Evolutionary conservation across 1,140 invertebrate species (phyloP).

Genomic region (Papilio xuthus): DNA sequence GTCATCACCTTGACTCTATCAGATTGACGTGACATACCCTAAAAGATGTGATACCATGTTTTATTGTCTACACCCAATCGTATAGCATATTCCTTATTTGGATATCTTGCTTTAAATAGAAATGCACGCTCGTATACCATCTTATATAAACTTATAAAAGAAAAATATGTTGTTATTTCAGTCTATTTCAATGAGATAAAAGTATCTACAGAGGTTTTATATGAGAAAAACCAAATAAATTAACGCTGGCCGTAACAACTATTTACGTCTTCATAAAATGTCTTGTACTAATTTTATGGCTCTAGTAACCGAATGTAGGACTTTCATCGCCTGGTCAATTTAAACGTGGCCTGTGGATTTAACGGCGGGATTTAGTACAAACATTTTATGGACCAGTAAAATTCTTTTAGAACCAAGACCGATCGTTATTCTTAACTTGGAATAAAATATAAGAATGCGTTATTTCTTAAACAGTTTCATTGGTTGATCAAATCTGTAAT

Average conservation of each 20-base stretch:
- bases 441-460: constrained; percentile 51
- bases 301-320: constrained; percentile 32
- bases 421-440: constrained; percentile 67
- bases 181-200: not conserved
- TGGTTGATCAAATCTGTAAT: constrained; percentile 16
- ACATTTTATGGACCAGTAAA: constrained; percentile 72
- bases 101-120: too few species aligned
- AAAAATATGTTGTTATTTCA: not conserved
- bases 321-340: constrained; percentile 64
- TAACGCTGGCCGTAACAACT: constrained; percentile 1
- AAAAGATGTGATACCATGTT: too few species aligned
- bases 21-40: too few species aligned
- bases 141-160: too few species aligned
- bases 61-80: too few species aligned
- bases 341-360: constrained; percentile 64
- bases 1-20: too few species aligned
- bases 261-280: constrained; percentile 37
- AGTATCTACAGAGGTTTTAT: not conserved
- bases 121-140: not conserved
- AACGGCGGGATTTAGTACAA: constrained; percentile 68
- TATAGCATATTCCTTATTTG: too few species aligned
- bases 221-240: not conserved
- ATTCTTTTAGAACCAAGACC: constrained; percentile 64
- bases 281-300: constrained; percentile 34
- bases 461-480: constrained; percentile 13